These are phyloP conservation scores for Amia ocellicauda DNA, from an alignment of 2,113 vertebrate genomes.

Conservation along the genomic window DNA sequence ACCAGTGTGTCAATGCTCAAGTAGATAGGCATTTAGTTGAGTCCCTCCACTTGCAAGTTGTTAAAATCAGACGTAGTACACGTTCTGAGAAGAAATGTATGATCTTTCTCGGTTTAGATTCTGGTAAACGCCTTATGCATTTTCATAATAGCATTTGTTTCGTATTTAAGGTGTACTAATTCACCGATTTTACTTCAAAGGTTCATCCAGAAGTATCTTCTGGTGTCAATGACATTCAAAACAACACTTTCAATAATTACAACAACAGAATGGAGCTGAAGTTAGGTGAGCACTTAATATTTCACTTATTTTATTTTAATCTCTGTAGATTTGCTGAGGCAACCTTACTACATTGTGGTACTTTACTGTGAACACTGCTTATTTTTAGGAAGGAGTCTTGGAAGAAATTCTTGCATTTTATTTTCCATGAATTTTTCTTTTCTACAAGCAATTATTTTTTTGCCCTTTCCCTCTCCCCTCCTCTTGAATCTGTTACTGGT, in stretches of 20 bases:
- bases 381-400: too few species aligned
- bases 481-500: background rate
- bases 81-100: too few species aligned
- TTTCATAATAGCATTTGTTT: background rate
- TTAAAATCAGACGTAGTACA: too few species aligned
- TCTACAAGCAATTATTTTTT: background rate
- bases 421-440: background rate
- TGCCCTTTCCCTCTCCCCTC: background rate
- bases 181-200: constrained; percentile 20
- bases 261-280: constrained; percentile 49
- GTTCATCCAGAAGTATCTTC: constrained; percentile 47
- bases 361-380: too few species aligned
- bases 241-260: constrained; percentile 45
- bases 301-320: background rate
- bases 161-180: too few species aligned
- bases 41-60: too few species aligned
- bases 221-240: constrained; percentile 70
- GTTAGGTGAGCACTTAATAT: constrained; percentile 54
- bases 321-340: background rate
- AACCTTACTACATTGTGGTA: too few species aligned
- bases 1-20: too few species aligned
- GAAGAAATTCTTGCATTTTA: too few species aligned
- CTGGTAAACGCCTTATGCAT: too few species aligned
- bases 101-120: too few species aligned
- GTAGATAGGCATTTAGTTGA: too few species aligned